Evolutionary conservation across 2,888 invertebrate genomes (phyloP).

Genomic region (Meloe dianella): DNA sequence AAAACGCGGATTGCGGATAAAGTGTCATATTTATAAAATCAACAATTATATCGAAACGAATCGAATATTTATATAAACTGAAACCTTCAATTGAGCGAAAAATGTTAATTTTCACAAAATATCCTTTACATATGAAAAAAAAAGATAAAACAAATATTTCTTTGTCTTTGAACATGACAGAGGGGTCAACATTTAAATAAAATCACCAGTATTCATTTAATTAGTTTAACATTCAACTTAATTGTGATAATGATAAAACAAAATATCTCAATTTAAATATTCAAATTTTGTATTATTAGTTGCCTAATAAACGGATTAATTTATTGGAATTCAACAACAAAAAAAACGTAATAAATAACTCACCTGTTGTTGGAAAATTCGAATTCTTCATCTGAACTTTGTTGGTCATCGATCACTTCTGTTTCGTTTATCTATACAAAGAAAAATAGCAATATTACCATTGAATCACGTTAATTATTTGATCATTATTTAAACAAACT

Average conservation of each 20-base stretch:
- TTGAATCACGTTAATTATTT: neutral
- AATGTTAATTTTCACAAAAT: neutral
- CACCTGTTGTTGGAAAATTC: conserved; percentile 1
- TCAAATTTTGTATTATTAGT: neutral
- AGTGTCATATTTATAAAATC: conserved; percentile 24
- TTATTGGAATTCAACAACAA: neutral
- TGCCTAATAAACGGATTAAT: neutral
- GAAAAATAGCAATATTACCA: neutral
- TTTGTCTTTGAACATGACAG: neutral
- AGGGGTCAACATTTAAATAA: neutral
- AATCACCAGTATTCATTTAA: neutral
- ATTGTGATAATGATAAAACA: neutral
- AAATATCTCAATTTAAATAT: neutral
- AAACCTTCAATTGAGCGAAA: neutral
- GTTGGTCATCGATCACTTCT: neutral
- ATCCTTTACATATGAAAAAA: no score
- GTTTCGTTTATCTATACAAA: neutral
- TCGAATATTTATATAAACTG: neutral
- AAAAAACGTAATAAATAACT: neutral
- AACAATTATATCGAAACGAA: neutral
- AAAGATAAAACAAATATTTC: neutral
- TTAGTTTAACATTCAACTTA: neutral
- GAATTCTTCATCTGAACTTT: neutral
- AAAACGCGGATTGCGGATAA: conserved; percentile 29
- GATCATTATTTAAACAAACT: neutral